These are phyloP conservation scores for Macaca mulatta DNA, from an alignment of 2,113 vertebrate species.

Conservation along the genomic window DNA sequence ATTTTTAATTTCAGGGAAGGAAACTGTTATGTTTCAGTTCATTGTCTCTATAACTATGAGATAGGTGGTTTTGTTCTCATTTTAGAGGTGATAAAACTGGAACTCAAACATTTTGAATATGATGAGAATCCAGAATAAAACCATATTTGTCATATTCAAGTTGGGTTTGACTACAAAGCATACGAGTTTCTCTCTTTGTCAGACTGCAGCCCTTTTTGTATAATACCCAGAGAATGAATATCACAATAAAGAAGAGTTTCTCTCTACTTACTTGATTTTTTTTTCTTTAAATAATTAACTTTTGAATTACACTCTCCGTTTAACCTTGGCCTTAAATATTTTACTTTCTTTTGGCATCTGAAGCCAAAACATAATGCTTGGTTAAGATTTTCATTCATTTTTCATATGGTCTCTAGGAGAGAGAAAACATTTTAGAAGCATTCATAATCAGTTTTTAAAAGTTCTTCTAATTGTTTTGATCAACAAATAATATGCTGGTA, in stretches of 20 bases:
- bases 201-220: neutral
- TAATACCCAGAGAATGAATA: neutral
- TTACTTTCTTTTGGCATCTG: constrained; percentile 44
- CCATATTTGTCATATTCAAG: neutral
- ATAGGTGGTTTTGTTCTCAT: neutral
- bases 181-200: neutral
- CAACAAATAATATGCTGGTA: constrained; percentile 22
- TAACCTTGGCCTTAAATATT: constrained; percentile 40
- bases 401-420: neutral
- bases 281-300: neutral
- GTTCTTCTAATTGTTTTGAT: neutral
- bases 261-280: neutral
- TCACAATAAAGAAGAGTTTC: neutral
- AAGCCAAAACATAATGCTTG: constrained; percentile 43
- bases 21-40: neutral
- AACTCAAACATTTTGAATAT: neutral
- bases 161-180: neutral
- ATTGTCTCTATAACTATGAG: neutral
- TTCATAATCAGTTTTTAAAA: neutral
- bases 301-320: neutral
- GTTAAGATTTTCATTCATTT: constrained; percentile 12
- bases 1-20: neutral
- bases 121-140: neutral
- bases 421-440: neutral
- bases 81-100: neutral